Evolutionary conservation across 2,113 vertebrate genomes (phyloP).

Genomic region (Mesocricetus auratus): DNA sequence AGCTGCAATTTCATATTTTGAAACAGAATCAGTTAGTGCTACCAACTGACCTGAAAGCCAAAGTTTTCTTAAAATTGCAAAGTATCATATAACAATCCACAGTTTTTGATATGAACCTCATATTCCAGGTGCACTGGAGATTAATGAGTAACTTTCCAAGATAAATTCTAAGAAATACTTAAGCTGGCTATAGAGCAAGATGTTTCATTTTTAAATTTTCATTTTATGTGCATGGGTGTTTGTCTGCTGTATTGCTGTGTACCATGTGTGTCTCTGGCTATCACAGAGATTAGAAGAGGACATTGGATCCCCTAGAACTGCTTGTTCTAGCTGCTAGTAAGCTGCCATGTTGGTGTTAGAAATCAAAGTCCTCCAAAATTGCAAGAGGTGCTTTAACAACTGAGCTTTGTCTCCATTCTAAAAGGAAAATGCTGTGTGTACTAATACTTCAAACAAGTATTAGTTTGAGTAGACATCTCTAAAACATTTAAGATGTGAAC

Average conservation of each 20-base stretch:
- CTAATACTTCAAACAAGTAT: not conserved
- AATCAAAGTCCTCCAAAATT: not conserved
- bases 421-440: not conserved
- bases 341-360: not conserved
- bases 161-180: not conserved
- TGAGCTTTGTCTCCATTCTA: not conserved
- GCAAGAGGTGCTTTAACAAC: no score
- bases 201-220: not conserved
- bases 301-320: not conserved
- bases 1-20: constrained; percentile 24
- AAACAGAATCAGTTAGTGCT: constrained; percentile 11
- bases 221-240: not conserved
- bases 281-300: not conserved
- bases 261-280: not conserved
- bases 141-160: not conserved
- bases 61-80: not conserved
- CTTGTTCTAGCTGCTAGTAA: not conserved
- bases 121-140: not conserved
- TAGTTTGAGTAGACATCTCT: not conserved
- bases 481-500: not conserved
- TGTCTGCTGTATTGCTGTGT: not conserved
- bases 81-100: not conserved
- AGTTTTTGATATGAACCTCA: not conserved
- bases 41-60: constrained; percentile 25
- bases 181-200: not conserved